Base-by-base conservation (phyloP, 2,888 invertebrate genomes). In the Mythimna pallens region DNA sequence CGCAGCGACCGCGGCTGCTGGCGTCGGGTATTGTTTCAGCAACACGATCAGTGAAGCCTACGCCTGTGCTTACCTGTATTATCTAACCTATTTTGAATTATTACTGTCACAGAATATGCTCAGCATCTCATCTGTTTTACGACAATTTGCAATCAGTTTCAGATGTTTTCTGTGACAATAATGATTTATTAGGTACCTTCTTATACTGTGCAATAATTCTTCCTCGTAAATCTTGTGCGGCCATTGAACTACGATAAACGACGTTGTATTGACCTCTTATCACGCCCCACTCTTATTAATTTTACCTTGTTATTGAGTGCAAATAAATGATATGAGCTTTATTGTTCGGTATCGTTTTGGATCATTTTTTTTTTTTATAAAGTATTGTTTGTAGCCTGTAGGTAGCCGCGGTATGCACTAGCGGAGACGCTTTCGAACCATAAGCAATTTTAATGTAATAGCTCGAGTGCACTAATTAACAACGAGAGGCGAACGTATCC, bases 381-480 rank as follows among this genome's bases (percentile, higher is more conserved):
- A 72, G 47, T 47, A 47, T 65, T 52, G 66, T 66, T 61, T 59
- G 73, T 52, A 9, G 36, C 36, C 57, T 34, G 69, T 77, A 78
- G 79, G 69, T 76, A 75, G 69, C 30, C 20, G 58, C 75, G 79
- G 86, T 81, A 87, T 89, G 86, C 87, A 87, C 82, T 81, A 83
- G 78, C 82, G 78, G 77, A 87, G 87, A 82, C 85, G 85, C 84
- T 87, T 87, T 84, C 86, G 79, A 82, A 87, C 73, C 79, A 83
- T 81, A 85, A 86, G 83, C 85, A 86, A 86, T 88, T 88, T 88
- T 86, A 88, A 84, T 83, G 85, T 86, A 83, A 86, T 87, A 87
- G 83, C 86, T 85, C 82, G 82, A 87, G 86, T 91, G 91, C 89
- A 91, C 90, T 91, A 90, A 91, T 92, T 91, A 90, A 86, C 87